phyloP scores from a whole-genome alignment of 2,113 vertebrate species.

The Kryptolebias marmoratus region DNA sequence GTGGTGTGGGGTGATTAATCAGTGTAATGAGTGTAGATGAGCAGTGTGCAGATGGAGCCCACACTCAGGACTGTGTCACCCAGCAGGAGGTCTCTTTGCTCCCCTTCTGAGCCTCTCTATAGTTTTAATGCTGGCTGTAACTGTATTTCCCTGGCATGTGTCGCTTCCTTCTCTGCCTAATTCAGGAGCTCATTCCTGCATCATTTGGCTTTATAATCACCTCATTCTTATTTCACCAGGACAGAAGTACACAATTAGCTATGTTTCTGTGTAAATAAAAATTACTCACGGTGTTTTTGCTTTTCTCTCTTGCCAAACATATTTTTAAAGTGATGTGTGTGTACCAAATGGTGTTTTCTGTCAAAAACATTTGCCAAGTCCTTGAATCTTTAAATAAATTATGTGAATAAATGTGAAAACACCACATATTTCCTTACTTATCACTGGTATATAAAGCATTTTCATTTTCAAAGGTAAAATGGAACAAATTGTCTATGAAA shows the following conservation, averaged over 20 bases:
- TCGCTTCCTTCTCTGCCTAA: conserved; percentile 25
- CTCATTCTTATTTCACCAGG: conserved; percentile 13
- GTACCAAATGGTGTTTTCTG: neutral
- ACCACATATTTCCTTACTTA: neutral
- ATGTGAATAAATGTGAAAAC: conserved; percentile 1
- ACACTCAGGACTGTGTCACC: conserved; percentile 68
- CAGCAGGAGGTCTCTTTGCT: conserved; percentile 67
- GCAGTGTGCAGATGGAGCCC: conserved; percentile 71
- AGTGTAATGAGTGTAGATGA: conserved; percentile 76
- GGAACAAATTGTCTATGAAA: neutral
- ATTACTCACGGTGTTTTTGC: neutral
- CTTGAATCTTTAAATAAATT: neutral
- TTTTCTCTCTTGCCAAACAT: neutral
- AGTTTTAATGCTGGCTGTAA: conserved; percentile 40
- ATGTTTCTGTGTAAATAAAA: conserved; percentile 27
- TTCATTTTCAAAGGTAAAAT: neutral
- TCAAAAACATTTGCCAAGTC: conserved; percentile 3
- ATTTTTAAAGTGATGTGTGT: neutral
- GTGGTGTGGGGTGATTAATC: conserved; percentile 78
- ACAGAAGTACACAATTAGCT: conserved; percentile 18
- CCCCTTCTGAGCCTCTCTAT: conserved; percentile 38
- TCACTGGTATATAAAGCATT: neutral
- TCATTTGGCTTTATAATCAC: conserved; percentile 25
- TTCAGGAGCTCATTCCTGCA: conserved; percentile 31
- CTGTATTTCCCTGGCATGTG: conserved; percentile 35